Conservation (phyloP, 2,797 vertebrate species). For the Labeo calbasu region DNA sequence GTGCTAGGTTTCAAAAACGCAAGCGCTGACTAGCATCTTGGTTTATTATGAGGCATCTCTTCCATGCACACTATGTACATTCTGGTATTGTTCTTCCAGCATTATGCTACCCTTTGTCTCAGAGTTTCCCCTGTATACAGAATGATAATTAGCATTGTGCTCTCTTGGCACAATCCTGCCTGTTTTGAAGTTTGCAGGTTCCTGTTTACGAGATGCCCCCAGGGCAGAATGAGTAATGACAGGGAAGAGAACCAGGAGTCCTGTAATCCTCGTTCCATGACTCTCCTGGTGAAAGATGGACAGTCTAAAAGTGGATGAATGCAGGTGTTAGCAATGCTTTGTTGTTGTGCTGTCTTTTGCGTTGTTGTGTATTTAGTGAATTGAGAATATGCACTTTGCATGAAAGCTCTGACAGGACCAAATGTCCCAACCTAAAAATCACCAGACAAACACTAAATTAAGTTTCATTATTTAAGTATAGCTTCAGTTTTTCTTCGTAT, state of each 20-base stretch:
- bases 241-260: constrained; percentile 2
- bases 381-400: background rate
- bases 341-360: background rate
- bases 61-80: constrained; percentile 4
- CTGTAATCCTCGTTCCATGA: constrained; percentile 43
- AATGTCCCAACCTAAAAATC: background rate
- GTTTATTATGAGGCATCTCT: constrained; percentile 28
- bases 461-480: background rate
- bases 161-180: background rate
- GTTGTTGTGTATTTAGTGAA: background rate
- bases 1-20: constrained; percentile 46
- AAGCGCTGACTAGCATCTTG: constrained; percentile 8
- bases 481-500: background rate
- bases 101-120: constrained; percentile 19
- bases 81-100: background rate
- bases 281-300: constrained; percentile 27
- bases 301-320: background rate
- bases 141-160: constrained; percentile 15
- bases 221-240: constrained; percentile 15
- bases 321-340: constrained; percentile 28
- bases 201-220: background rate
- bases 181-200: constrained; percentile 24
- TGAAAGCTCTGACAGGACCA: background rate
- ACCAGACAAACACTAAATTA: background rate
- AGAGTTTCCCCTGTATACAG: background rate